A percentile compares a stretch with the other conserved stretches of the same genome.
phyloP scores from a whole-genome alignment of 2,113 vertebrate genomes.

The Misgurnus mizolepis region DNA sequence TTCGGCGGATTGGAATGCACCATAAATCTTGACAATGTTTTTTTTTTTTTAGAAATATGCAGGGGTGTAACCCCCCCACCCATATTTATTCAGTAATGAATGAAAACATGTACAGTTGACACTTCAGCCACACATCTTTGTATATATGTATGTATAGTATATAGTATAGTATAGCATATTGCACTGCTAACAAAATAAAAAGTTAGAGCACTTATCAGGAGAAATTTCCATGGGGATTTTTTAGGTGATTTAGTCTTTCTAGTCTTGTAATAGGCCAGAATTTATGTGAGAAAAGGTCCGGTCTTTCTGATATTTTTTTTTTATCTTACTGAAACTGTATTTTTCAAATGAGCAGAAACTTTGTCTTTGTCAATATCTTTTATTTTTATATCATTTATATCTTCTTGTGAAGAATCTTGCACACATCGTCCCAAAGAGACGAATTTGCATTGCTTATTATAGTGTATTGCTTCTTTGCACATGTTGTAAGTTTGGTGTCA shows the following conservation, averaged over 20 bases:
- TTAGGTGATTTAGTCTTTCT: background rate
- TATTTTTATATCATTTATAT: slow-evolving; percentile 21
- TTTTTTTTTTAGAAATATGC: no score
- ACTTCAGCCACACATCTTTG: no score
- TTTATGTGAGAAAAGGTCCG: no score
- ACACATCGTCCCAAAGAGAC: slow-evolving; percentile 34
- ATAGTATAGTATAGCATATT: background rate
- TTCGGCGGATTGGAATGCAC: slow-evolving; percentile 43
- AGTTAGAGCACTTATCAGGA: background rate
- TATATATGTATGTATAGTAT: no score
- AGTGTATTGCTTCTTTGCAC: background rate
- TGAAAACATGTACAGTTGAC: no score
- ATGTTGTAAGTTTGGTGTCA: background rate
- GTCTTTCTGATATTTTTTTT: background rate
- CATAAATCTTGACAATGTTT: background rate
- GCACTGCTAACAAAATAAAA: background rate
- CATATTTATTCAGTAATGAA: no score
- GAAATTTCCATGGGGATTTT: background rate
- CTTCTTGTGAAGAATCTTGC: slow-evolving; percentile 44
- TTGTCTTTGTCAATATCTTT: background rate
- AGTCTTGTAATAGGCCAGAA: background rate
- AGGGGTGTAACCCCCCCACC: no score
- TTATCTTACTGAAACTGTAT: slow-evolving; percentile 47
- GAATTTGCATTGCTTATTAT: background rate
- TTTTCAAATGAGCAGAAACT: background rate